Percentiles rank a stretch among this genome's conserved stretches.
Conservation (phyloP, 2,888 invertebrate species). For the Ceraclea dissimilis region DNA sequence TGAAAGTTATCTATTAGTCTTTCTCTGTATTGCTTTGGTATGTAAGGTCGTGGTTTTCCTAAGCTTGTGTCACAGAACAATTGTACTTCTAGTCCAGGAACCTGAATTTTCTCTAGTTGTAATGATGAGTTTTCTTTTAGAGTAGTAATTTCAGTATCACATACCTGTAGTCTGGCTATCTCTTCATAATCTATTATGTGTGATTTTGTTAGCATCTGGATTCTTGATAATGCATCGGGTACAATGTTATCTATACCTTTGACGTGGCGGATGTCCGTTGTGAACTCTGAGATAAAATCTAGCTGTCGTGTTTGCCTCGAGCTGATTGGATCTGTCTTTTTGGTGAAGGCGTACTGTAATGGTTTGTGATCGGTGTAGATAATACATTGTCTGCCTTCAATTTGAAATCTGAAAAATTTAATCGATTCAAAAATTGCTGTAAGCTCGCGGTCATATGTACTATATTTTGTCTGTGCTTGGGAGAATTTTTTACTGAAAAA, state of each 20-base stretch:
- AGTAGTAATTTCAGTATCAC: not conserved
- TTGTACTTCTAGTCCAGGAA: not conserved
- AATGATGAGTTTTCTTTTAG: not conserved
- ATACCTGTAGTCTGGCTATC: not conserved
- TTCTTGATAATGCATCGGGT: conserved; percentile 31
- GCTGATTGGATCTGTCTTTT: conserved; percentile 29
- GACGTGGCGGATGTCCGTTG: conserved; percentile 31
- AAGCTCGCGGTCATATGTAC: conserved; percentile 34
- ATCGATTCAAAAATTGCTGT: conserved; percentile 33
- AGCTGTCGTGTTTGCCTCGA: conserved; percentile 32
- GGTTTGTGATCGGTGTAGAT: conserved; percentile 34
- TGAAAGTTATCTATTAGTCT: conserved; percentile 25
- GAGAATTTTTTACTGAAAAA: conserved; percentile 33
- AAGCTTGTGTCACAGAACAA: not conserved
- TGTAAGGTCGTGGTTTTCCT: not conserved
- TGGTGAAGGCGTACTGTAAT: conserved; percentile 30
- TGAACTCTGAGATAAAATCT: conserved; percentile 32
- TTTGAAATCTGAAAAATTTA: conserved; percentile 31
- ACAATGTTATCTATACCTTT: conserved; percentile 30
- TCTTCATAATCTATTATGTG: not conserved
- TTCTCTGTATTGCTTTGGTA: not conserved
- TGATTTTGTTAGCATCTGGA: not conserved
- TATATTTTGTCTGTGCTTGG: conserved; percentile 31
- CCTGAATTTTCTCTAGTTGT: not conserved
- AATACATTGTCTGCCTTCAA: conserved; percentile 32